Base-by-base conservation (phyloP, 2,113 vertebrate genomes). In the Phyllostomus discolor region DNA sequence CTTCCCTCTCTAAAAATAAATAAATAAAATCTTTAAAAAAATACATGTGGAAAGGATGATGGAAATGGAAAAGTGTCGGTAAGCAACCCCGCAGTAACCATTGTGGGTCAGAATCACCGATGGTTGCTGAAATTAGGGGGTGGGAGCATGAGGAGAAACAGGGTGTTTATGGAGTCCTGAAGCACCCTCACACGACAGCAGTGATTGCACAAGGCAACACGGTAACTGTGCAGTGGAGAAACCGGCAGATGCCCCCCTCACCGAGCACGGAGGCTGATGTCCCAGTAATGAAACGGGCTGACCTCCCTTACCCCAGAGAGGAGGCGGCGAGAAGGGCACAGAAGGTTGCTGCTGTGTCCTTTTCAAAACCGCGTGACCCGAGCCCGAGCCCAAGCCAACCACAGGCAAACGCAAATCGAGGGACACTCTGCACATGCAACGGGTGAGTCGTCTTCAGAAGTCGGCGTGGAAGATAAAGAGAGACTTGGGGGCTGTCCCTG, bases 91-190 rank as follows among this genome's bases (percentile, higher is more conserved):
- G 66, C 69, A 26, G 46, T 72, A 66, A 41, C 67, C 43, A 59
- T 3, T 26, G 9, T 73, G 28, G 90, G 62, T 72, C 79, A 33
- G 59, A 31, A 33, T 88, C 48, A 10, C 72, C 38, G 31, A 15
- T 33, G n/a, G 59, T 14, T 94, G 66, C 82, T 95, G 91, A 81
- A 78, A 86, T 93, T 59, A 86, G 73, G 57, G 33, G 31, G 57
- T 26, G 57, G 57, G 88, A 57, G 57, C 31, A 62, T 46, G 57
- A 57, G 67, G 54, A 88, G 93, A 82, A 84, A 76, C 24, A 33
- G 46, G 67, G 81, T 64, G 16, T 59, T 54, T 48, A 8, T 2
- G 0, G 50, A 9, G 38, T 88, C 19, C 78, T 52, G n/a, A 5
- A 78, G 33, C 11, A 11, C 38, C 83, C 79, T 52, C 48, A 35